Evolutionary conservation across 1,140 invertebrate genomes (phyloP), one percentile per base, ranked within the genome.

Genomic region (Xylocopa sonorina): DNA sequence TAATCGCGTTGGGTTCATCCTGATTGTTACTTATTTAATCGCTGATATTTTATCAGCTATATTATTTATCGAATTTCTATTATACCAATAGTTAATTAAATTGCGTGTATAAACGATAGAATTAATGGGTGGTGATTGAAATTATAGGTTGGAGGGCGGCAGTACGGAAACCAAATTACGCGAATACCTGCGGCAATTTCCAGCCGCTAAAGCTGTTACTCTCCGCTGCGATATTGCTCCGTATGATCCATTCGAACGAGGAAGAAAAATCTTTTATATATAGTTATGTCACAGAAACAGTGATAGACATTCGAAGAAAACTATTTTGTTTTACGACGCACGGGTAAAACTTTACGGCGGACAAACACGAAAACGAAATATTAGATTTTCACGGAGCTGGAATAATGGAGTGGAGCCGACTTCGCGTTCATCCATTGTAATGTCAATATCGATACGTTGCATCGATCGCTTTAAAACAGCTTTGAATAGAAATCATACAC

Each of bases 1-100:
- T 27, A n/a, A 51, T 27, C 18, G n/a, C 0, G n/a, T 9, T 3
- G 43, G 27, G 12, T 32, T 3, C 14, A 5, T 24, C 14, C 10
- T 5, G 29, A 21, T n/a, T 41, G 12, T 27, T 58, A 50, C 53
- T 64, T 32, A 74, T 51, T 64, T 24, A 38, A 41, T 46, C 63
- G 57, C 46, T 34, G 3, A 16, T 18, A 48, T 78, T 78, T 78
- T 29, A n/a, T 16, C 41, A 1, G 7, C 9, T 5, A n/a, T 51
- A 71, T 43, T 50, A 43, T 72, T 72, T 71, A 50, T 29, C 18
- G 32, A 71, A 43, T 71, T 62, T 72, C 67, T 41, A 62, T 62
- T 27, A 32, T 3, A 24, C 27, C 24, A 6, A 48, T 72, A 43
- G 57, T 60, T 60, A 72, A 78, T 71, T 78, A 71, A 72, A 78